Base-by-base conservation (phyloP, 2,113 vertebrate genomes). In the Serinus canaria region DNA sequence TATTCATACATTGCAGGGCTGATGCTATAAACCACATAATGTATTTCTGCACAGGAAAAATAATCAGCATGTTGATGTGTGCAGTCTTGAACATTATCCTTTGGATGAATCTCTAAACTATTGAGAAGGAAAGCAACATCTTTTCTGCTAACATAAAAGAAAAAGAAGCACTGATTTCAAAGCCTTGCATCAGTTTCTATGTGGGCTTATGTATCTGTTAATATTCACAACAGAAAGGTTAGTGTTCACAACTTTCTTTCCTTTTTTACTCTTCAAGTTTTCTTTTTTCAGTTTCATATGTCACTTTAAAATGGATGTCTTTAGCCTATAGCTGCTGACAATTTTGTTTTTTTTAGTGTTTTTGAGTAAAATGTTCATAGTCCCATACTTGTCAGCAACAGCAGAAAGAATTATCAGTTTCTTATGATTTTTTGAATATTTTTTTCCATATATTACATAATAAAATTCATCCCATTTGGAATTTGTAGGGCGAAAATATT, bases 391-490 rank as follows among this genome's bases (percentile, higher is more conserved):
- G 50, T 84, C 83, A 95, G 83, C 23, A 94, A 86, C 18, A 87
- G 7, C 14, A 92, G 47, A 12, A 83, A 69, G 22, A 78, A 95
- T 70, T 83, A 66, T 21, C 56, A 56, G 19, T 74, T 96, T 90
- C 83, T 78, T 77, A 56, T 67, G 50, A 35, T 81, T 94, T 84
- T 78, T 43, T 74, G 43, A 52, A 73, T 85, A 5, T 68, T 78
- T 84, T 37, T 76, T 85, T 43, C 15, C 64, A 12, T 19, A 55
- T 85, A 94, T 56, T 87, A 41, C 22, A 43, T 92, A 76, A 94
- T 95, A 94, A 97, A 96, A 97, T 91, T 95, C 88, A 94, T 41
- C 46, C 80, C 70, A 84, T 67, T 92, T 96, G 75, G 69, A 95
- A 92, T 91, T 91, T 92, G 43, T 89, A 92, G 44, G 37, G 35